Evolutionary conservation across 1,140 invertebrate species (phyloP).

Genomic region (Phenacoccus solenopsis): DNA sequence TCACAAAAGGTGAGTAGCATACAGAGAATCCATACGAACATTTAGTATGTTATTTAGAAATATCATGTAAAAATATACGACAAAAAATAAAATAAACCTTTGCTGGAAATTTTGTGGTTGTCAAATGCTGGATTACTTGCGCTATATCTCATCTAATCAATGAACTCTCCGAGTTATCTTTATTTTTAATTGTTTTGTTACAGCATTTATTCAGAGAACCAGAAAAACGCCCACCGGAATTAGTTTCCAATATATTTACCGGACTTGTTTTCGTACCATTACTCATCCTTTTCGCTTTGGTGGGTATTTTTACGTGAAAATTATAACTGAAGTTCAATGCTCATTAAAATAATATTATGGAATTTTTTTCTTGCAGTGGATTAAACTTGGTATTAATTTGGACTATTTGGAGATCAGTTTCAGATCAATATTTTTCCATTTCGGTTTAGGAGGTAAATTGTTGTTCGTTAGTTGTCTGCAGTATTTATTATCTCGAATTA

Average conservation of each 20-base stretch:
- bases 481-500: background rate
- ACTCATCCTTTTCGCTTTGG: conserved; percentile 65
- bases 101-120: conserved; percentile 22
- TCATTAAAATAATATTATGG: background rate
- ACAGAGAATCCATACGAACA: no score
- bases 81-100: no score
- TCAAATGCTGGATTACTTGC: background rate
- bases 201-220: conserved; percentile 84
- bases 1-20: no score
- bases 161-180: conserved; percentile 11
- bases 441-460: conserved; percentile 56
- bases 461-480: background rate
- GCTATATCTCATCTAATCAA: no score
- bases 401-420: conserved; percentile 65
- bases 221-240: conserved; percentile 73
- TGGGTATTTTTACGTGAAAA: no score
- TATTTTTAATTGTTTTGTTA: conserved; percentile 26
- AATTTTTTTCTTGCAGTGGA: conserved; percentile 49
- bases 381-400: conserved; percentile 77
- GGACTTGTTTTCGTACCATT: conserved; percentile 67
- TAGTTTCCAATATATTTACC: conserved; percentile 85
- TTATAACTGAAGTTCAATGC: no score
- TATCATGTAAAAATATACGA: no score
- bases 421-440: conserved; percentile 75
- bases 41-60: no score